phyloP scores from a whole-genome alignment of 2,113 vertebrate species.

The Equus przewalskii region DNA sequence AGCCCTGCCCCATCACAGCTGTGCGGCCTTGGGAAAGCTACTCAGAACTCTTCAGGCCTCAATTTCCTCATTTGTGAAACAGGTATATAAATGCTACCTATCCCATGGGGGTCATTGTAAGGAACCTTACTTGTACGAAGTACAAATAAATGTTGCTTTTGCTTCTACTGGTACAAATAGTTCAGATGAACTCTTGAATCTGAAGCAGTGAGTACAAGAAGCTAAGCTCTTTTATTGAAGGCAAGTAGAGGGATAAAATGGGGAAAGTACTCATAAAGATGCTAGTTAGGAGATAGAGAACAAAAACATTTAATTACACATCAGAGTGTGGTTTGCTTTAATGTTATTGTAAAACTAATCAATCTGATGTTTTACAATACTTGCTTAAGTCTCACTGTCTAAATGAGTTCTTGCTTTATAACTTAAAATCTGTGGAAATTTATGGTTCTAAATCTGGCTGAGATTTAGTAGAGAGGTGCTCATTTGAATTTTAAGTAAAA shows the following conservation, averaged over 20 bases:
- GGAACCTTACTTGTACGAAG: background rate
- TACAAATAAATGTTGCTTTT: conserved; percentile 33
- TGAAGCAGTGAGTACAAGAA: background rate
- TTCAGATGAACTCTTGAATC: background rate
- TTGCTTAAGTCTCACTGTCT: conserved; percentile 48
- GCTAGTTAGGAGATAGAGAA: background rate
- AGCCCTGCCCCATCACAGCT: background rate
- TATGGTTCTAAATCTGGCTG: conserved; percentile 16
- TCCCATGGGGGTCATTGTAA: background rate
- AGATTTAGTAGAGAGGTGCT: conserved; percentile 41
- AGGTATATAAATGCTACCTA: background rate
- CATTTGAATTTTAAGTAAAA: conserved; percentile 36
- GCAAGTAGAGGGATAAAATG: background rate
- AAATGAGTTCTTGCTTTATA: conserved; percentile 45
- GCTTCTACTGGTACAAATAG: background rate
- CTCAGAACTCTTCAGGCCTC: background rate
- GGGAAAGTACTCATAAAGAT: background rate
- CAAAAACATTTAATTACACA: conserved; percentile 38
- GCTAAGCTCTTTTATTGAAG: background rate
- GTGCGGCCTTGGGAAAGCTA: background rate
- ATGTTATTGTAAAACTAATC: conserved; percentile 52
- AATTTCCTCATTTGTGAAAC: background rate
- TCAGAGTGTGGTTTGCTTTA: background rate
- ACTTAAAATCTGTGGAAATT: conserved; percentile 48
- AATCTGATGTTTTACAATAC: conserved; percentile 11